Percentiles rank a stretch among this genome's conserved stretches.
These are phyloP conservation scores for Saguinus imperator DNA, from an alignment of 2,113 vertebrate species.

Conservation along the genomic window DNA sequence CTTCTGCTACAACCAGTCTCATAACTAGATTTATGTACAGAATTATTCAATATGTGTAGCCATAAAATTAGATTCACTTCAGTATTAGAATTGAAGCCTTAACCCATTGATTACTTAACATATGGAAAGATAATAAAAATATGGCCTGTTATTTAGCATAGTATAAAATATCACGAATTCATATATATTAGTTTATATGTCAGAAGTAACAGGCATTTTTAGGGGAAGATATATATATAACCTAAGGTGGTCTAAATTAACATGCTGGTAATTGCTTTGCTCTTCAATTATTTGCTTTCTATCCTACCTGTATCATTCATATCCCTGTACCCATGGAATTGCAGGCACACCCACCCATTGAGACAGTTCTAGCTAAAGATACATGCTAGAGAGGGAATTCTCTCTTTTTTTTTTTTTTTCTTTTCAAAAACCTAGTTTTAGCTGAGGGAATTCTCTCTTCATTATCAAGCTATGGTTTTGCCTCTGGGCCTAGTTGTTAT, in stretches of 20 bases:
- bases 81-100: constrained; percentile 8
- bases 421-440: too few relatives aligned
- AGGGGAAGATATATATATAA: background rate
- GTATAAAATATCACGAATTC: background rate
- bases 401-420: background rate
- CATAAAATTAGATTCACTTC: background rate
- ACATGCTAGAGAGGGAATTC: background rate
- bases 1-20: background rate
- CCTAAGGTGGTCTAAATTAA: background rate
- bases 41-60: background rate
- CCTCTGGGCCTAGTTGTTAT: background rate
- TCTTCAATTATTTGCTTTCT: background rate
- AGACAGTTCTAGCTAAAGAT: background rate
- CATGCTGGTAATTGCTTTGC: background rate
- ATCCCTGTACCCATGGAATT: background rate
- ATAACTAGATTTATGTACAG: background rate
- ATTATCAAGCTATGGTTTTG: background rate
- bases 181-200: background rate
- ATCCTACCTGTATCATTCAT: background rate
- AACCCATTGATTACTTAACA: background rate
- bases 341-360: background rate
- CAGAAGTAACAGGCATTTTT: background rate
- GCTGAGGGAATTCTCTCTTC: background rate
- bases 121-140: constrained; percentile 15
- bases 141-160: background rate